Conservation (phyloP, 2,113 vertebrate genomes). For the Alligator sinensis region DNA sequence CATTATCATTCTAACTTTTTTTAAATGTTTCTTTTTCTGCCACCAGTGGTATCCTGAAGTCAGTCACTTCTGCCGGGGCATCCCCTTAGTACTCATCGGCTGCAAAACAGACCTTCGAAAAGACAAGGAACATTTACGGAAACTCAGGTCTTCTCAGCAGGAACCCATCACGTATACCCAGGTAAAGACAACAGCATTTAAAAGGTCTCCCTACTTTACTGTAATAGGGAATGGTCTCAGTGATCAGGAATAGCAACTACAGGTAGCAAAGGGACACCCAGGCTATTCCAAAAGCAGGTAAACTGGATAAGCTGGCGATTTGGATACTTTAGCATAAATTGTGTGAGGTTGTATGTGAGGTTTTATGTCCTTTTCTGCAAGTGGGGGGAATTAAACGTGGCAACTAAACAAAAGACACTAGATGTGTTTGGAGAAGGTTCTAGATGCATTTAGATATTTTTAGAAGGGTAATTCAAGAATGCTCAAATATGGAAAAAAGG, state of each 20-base stretch:
- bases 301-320: neutral
- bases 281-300: neutral
- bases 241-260: neutral
- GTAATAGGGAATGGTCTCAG: neutral
- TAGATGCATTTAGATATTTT: no score
- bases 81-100: conserved; percentile 91
- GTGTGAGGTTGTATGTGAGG: neutral
- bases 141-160: conserved; percentile 84
- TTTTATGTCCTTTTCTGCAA: neutral
- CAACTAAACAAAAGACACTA: no score
- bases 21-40: neutral
- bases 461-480: no score
- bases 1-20: neutral
- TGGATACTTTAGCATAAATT: neutral
- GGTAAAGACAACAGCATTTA: conserved; percentile 62
- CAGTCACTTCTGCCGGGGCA: conserved; percentile 90
- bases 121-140: conserved; percentile 91
- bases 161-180: conserved; percentile 91
- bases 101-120: conserved; percentile 97
- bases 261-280: neutral
- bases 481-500: no score
- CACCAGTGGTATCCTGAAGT: conserved; percentile 94
- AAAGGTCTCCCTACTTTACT: neutral
- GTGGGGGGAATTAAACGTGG: neutral
- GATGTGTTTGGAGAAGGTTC: no score